These are phyloP conservation scores for Loripinus fragilis DNA, from an alignment of 2,888 invertebrate species.

Conservation along the genomic window DNA sequence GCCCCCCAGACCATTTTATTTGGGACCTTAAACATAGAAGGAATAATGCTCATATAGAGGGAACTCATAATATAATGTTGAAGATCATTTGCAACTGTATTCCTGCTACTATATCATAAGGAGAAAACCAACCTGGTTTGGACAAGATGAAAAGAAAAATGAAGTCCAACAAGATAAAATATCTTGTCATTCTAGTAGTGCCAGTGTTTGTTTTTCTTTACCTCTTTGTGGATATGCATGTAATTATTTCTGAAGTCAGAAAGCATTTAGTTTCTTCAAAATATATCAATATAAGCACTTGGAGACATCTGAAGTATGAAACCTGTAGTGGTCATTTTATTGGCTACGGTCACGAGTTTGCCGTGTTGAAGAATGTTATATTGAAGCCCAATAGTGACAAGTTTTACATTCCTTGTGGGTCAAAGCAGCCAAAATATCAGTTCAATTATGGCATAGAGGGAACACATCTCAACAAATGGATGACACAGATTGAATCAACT, in stretches of 20 bases:
- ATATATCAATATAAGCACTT: constrained; percentile 29
- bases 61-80: too few relatives aligned
- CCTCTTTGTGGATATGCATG: too few relatives aligned
- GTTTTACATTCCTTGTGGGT: constrained; percentile 41
- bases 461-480: constrained; percentile 52
- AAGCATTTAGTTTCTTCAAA: background rate
- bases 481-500: constrained; percentile 11
- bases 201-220: too few relatives aligned
- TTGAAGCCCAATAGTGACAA: constrained; percentile 38
- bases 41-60: too few relatives aligned
- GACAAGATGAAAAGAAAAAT: too few relatives aligned
- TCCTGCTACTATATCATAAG: too few relatives aligned
- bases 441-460: constrained; percentile 55
- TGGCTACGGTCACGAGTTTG: constrained; percentile 57
- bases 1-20: too few relatives aligned
- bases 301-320: constrained; percentile 21
- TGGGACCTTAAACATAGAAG: too few relatives aligned
- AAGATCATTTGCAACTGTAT: too few relatives aligned
- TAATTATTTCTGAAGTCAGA: constrained; percentile 12
- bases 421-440: constrained; percentile 15
- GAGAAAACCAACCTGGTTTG: too few relatives aligned
- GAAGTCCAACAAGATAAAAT: too few relatives aligned
- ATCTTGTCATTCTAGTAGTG: too few relatives aligned
- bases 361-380: constrained; percentile 50
- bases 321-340: constrained; percentile 52